phyloP scores from a whole-genome alignment of 2,797 vertebrate species.

The Tapirus indicus region DNA sequence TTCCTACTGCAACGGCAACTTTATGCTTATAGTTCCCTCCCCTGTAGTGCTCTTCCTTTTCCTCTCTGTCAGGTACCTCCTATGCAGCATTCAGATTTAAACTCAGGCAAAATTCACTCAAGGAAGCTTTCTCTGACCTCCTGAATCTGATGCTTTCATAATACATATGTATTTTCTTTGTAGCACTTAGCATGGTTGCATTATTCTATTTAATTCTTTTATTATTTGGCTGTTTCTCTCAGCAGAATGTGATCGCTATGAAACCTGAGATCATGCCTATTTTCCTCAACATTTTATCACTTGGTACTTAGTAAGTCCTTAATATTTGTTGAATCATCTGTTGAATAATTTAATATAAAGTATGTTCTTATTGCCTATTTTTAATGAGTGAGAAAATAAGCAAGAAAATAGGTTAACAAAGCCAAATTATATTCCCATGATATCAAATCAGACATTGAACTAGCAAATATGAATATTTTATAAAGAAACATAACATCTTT shows the following conservation, averaged over 20 bases:
- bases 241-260: background rate
- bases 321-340: background rate
- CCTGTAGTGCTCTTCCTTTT: background rate
- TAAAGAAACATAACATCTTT: background rate
- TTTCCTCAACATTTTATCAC: background rate
- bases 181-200: background rate
- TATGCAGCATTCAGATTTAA: background rate
- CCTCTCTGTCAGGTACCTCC: background rate
- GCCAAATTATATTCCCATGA: background rate
- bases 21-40: background rate
- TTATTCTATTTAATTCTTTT: conserved; percentile 6
- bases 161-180: background rate
- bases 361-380: background rate
- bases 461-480: background rate
- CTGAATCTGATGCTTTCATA: background rate
- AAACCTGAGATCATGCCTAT: background rate
- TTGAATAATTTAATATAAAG: background rate
- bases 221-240: background rate
- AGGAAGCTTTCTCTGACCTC: background rate
- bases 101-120: background rate
- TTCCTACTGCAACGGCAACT: background rate
- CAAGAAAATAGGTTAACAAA: background rate
- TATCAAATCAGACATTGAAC: background rate
- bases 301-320: background rate
- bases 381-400: background rate